Percentiles rank a stretch among this genome's conserved stretches.
Conservation (phyloP, 1,140 invertebrate species). For the Amphibalanus amphitrite region DNA sequence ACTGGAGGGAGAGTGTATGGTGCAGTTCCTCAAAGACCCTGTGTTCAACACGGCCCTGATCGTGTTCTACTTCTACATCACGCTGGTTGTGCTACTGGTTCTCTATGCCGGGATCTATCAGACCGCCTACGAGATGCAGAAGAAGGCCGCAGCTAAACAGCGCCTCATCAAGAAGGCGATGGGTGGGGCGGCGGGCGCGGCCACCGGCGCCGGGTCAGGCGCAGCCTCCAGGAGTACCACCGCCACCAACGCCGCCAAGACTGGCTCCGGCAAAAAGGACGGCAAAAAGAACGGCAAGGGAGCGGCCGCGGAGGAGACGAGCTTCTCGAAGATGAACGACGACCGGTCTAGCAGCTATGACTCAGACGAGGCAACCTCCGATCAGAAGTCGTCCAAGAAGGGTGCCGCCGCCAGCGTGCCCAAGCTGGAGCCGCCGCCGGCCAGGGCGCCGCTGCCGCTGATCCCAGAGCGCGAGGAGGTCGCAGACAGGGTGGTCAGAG, state of each 20-base stretch:
- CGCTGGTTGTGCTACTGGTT: conserved; percentile 76
- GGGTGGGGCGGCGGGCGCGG: conserved; percentile 32
- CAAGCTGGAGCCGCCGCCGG: conserved; percentile 12
- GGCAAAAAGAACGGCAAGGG: neutral
- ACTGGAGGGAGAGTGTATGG: conserved; percentile 73
- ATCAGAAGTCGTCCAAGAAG: conserved; percentile 12
- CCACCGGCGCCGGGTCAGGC: neutral
- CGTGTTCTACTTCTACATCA: conserved; percentile 96
- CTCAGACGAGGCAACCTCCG: conserved; percentile 14
- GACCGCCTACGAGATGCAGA: conserved; percentile 94
- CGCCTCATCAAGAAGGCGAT: conserved; percentile 81
- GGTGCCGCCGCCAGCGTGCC: conserved; percentile 7
- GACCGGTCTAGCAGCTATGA: conserved; percentile 21
- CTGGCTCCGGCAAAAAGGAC: neutral
- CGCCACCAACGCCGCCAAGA: neutral
- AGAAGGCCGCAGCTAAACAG: conserved; percentile 88
- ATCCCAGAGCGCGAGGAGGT: conserved; percentile 3
- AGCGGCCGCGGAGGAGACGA: conserved; percentile 8
- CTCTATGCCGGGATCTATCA: conserved; percentile 96
- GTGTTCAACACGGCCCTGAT: conserved; percentile 95
- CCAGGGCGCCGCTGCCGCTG: conserved; percentile 21
- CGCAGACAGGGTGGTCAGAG: too few relatives aligned
- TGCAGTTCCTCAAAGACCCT: conserved; percentile 95
- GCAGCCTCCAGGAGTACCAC: neutral
- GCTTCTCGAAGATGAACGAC: conserved; percentile 22